Percentiles rank a stretch among this genome's conserved stretches.
Evolutionary conservation across 2,797 vertebrate species (phyloP).

Genomic region (Macropodus opercularis): DNA sequence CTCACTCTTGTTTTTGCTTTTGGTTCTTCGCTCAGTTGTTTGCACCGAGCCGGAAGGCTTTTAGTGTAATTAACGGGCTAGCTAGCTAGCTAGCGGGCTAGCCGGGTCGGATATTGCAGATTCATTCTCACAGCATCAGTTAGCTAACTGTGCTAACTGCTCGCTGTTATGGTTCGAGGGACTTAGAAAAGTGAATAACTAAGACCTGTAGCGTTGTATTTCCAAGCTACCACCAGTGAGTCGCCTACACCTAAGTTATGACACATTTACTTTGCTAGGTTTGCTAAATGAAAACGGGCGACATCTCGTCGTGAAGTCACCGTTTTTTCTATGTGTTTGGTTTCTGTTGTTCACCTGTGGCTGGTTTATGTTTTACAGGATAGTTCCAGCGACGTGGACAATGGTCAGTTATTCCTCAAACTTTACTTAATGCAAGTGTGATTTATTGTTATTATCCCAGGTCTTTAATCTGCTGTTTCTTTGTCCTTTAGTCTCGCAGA

Average conservation of each 20-base stretch:
- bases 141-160: conserved; percentile 19
- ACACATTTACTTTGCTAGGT: too few relatives aligned
- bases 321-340: not conserved
- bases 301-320: too few relatives aligned
- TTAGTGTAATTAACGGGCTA: not conserved
- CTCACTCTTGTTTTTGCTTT: fast-evolving
- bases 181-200: not conserved
- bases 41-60: not conserved
- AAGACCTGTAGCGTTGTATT: not conserved
- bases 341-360: not conserved
- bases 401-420: conserved; percentile 54
- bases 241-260: too few relatives aligned
- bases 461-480: not conserved
- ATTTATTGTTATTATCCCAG: not conserved
- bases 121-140: conserved; percentile 70
- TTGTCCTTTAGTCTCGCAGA: conserved; percentile 90
- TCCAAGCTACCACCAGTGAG: not conserved
- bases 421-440: not conserved
- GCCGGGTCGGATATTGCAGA: conserved; percentile 72
- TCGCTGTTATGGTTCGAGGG: conserved; percentile 14
- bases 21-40: fast-evolving
- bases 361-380: conserved; percentile 39
- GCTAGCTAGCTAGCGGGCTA: conserved; percentile 41
- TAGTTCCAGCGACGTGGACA: conserved; percentile 13
- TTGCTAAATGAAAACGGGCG: too few relatives aligned